Percentiles rank a stretch among this genome's conserved stretches.
These are phyloP conservation scores for Amphipoea lucens DNA, from an alignment of 2,888 invertebrate species.

Conservation along the genomic window DNA sequence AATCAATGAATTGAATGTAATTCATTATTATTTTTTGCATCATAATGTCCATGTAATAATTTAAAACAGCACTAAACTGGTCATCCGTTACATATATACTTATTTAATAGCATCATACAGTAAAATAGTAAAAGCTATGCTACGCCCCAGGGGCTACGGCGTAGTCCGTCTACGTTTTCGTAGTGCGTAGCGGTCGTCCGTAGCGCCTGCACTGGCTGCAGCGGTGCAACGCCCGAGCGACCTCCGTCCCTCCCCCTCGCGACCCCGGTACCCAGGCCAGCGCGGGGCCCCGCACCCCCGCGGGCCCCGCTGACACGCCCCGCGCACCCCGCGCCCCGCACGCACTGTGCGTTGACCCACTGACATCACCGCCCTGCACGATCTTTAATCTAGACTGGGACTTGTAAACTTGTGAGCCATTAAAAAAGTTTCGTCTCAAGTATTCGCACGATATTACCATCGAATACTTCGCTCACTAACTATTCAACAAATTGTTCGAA, in stretches of 20 bases:
- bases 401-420: conserved; percentile 74
- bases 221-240: conserved; percentile 86
- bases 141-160: conserved; percentile 73
- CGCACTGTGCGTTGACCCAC: conserved; percentile 90
- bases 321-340: conserved; percentile 77
- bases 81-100: conserved; percentile 47
- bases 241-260: conserved; percentile 63
- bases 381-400: conserved; percentile 86
- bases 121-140: conserved; percentile 56
- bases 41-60: conserved; percentile 6
- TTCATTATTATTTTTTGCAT: not conserved
- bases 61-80: conserved; percentile 40
- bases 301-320: conserved; percentile 63
- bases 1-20: conserved; percentile 29
- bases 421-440: conserved; percentile 64
- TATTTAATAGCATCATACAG: conserved; percentile 52
- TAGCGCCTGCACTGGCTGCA: conserved; percentile 85
- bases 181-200: conserved; percentile 79
- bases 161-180: conserved; percentile 74
- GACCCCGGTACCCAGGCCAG: not conserved
- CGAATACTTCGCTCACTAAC: conserved; percentile 52
- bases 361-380: conserved; percentile 88
- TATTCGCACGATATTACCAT: conserved; percentile 52
- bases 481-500: conserved; percentile 11
- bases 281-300: conserved; percentile 60